phyloP scores from a whole-genome alignment of 2,888 invertebrate species.

The Anarsia innoxiella region DNA sequence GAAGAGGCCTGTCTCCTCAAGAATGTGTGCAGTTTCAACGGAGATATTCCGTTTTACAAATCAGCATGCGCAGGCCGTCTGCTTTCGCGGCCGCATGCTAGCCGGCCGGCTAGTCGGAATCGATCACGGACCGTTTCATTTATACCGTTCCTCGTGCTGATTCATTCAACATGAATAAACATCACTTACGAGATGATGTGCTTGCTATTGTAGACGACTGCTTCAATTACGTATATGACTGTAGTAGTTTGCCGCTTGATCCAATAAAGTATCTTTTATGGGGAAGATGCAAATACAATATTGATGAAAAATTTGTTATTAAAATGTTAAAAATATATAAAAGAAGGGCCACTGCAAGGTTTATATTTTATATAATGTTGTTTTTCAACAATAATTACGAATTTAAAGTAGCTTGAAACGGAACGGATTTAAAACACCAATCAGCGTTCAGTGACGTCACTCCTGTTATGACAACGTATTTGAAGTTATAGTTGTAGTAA shows the following conservation, averaged over 20 bases:
- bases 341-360: no score
- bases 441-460: no score
- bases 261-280: slow-evolving; percentile 7
- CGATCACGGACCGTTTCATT: slow-evolving; percentile 41
- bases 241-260: slow-evolving; percentile 5
- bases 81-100: slow-evolving; percentile 47
- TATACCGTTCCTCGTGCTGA: slow-evolving; percentile 34
- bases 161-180: slow-evolving; percentile 36
- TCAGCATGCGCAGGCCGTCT: slow-evolving; percentile 41
- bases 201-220: slow-evolving; percentile 7
- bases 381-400: no score
- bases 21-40: slow-evolving; percentile 27
- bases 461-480: no score
- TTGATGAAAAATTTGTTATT: no score
- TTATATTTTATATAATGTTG: no score
- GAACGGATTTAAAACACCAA: no score
- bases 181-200: slow-evolving; percentile 16
- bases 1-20: slow-evolving; percentile 9
- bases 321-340: no score
- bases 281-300: no score
- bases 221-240: slow-evolving; percentile 13
- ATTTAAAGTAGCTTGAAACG: no score
- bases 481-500: no score
- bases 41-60: slow-evolving; percentile 44
- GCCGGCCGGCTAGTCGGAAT: slow-evolving; percentile 36